Percentiles rank a stretch among this genome's conserved stretches.
Conservation (phyloP, 2,888 invertebrate genomes). For the Scelioninae gen. 1 region DNA sequence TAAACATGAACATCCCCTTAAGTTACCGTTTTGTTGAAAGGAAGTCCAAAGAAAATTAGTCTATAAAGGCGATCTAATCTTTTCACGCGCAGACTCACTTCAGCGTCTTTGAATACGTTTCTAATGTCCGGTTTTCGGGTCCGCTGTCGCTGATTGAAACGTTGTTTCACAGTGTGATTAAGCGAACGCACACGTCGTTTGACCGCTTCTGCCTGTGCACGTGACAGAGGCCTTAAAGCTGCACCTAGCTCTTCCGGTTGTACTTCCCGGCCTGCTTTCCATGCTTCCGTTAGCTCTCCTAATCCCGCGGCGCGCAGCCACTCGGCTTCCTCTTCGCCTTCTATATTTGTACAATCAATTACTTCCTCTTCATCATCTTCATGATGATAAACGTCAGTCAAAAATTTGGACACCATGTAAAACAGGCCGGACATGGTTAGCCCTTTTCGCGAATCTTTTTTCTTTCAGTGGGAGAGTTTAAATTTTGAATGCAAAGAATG, state of each 20-base stretch:
- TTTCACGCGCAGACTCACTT: conserved; percentile 87
- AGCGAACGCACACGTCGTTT: conserved; percentile 90
- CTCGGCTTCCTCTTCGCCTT: conserved; percentile 91
- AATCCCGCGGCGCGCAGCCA: conserved; percentile 91
- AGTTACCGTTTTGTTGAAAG: too few relatives aligned
- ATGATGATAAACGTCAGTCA: conserved; percentile 1
- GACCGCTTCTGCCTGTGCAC: conserved; percentile 91
- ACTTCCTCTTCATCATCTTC: too few relatives aligned
- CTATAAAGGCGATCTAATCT: too few relatives aligned
- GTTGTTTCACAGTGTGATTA: conserved; percentile 89
- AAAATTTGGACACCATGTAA: neutral
- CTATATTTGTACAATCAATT: too few relatives aligned
- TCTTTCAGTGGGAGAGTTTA: too few relatives aligned
- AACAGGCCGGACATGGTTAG: neutral
- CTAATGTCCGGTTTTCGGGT: conserved; percentile 91
- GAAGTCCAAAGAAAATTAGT: too few relatives aligned
- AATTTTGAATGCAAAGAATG: too few relatives aligned
- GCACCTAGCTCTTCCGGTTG: conserved; percentile 86
- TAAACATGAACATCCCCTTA: too few relatives aligned
- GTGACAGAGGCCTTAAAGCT: conserved; percentile 86
- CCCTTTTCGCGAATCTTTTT: too few relatives aligned
- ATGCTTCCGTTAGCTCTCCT: conserved; percentile 89
- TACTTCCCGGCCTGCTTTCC: conserved; percentile 88
- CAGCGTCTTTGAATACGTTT: conserved; percentile 92
- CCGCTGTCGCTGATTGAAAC: conserved; percentile 83